Conservation (phyloP, 1,140 invertebrate species). For the Drosophila neocordata region DNA sequence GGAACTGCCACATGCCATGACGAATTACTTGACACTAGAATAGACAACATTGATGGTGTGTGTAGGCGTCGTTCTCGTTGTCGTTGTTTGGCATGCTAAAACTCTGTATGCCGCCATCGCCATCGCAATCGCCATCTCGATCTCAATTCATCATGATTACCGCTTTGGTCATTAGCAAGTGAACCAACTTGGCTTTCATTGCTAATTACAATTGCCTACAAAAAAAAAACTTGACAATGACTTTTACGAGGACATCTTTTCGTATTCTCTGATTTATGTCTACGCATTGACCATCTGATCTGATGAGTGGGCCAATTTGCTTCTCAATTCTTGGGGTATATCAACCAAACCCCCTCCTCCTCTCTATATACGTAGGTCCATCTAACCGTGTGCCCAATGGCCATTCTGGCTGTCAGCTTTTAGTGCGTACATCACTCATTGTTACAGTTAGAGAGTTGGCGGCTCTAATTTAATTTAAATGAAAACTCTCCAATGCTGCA, state of each 20-base stretch:
- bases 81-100: slow-evolving; percentile 14
- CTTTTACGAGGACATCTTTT: slow-evolving; percentile 51
- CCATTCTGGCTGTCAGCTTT: slow-evolving; percentile 51
- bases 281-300: slow-evolving; percentile 46
- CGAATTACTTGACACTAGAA: slow-evolving; percentile 72
- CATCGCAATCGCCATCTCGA: slow-evolving; percentile 21
- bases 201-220: slow-evolving; percentile 65
- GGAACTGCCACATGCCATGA: slow-evolving; percentile 66
- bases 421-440: slow-evolving; percentile 80
- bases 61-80: slow-evolving; percentile 49
- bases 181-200: slow-evolving; percentile 19
- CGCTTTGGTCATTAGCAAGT: slow-evolving; percentile 36
- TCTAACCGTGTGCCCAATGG: background rate
- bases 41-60: slow-evolving; percentile 27
- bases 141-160: slow-evolving; percentile 72
- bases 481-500: slow-evolving; percentile 36
- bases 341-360: background rate
- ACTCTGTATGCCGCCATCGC: slow-evolving; percentile 19
- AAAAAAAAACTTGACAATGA: slow-evolving; percentile 22
- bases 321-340: background rate
- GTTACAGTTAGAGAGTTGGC: slow-evolving; percentile 79
- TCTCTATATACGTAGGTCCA: background rate
- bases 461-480: slow-evolving; percentile 81
- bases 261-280: slow-evolving; percentile 58
- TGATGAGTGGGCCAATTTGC: slow-evolving; percentile 42